These are phyloP conservation scores for Neoascia interrupta DNA, from an alignment of 2,888 invertebrate genomes.

Conservation along the genomic window DNA sequence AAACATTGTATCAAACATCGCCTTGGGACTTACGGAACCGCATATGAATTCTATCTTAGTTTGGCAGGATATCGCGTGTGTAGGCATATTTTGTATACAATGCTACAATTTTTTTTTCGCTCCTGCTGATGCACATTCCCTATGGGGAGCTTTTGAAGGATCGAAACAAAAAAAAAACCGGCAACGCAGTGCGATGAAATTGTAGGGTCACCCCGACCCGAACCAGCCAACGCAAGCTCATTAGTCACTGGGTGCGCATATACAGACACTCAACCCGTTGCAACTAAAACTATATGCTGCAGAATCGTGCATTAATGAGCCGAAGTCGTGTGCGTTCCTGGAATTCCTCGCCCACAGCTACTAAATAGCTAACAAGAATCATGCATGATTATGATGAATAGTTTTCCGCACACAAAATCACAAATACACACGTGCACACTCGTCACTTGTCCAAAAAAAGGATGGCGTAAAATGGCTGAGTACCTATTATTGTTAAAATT, in stretches of 20 bases:
- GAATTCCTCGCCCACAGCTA: slow-evolving; percentile 20
- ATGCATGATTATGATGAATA: slow-evolving; percentile 52
- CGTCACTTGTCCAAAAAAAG: too few species aligned
- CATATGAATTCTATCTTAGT: background rate
- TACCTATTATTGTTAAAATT: too few species aligned
- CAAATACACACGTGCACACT: background rate
- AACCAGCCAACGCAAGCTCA: background rate
- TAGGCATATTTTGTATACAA: too few species aligned
- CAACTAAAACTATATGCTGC: slow-evolving; percentile 30
- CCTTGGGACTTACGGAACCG: slow-evolving; percentile 56
- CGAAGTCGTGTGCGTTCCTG: slow-evolving; percentile 48
- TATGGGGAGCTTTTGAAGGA: too few species aligned
- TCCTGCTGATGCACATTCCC: background rate
- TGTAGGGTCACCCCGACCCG: too few species aligned
- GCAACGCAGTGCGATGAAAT: slow-evolving; percentile 57
- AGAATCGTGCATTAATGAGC: slow-evolving; percentile 58
- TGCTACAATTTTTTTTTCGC: background rate
- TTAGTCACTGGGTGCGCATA: too few species aligned
- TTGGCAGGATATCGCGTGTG: background rate
- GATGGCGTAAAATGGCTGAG: too few species aligned
- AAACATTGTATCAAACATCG: slow-evolving; percentile 61
- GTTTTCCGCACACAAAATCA: slow-evolving; percentile 8
- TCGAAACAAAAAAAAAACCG: slow-evolving; percentile 6
- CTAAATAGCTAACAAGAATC: slow-evolving; percentile 48
- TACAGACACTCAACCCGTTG: slow-evolving; percentile 1